Base-by-base conservation (phyloP, 2,797 vertebrate species). In the Phylloscopus collybita region DNA sequence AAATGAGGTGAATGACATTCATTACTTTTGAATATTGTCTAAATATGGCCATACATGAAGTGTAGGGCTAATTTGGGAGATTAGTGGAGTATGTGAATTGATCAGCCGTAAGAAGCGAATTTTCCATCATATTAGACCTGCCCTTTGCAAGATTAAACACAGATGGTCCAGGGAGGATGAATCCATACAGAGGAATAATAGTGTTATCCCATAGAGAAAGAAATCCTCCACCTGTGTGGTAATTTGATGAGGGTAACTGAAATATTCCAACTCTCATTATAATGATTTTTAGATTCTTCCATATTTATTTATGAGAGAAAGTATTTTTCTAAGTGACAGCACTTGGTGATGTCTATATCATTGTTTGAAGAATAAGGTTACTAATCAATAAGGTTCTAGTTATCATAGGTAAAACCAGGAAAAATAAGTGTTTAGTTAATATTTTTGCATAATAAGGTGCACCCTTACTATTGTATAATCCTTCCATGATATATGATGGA, bases 71-170 rank as follows among this genome's bases (percentile, higher is more conserved):
- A 10, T 73, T 87, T 88, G 71, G 53, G 49, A 73, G 61, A 53
- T 23, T 78, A 22, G 49, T 83, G 59, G 16, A 83, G 81, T 83
- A 36, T 73, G 83, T 47, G 67, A 71, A 90, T 49, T 93, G 80
- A 88, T 62, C 26, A 72, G 32, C 72, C 45, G 32, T 83, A 79
- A 56, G 34, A 92, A 92, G 90, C 92, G 6, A 76, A 95, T 97
- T 97, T 95, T 95, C 84, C 64, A 56, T 90, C 5, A 0, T 62
- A 92, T 87, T 94, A 89, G 71, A 69, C 60, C 56, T 87, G 29
- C 62, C 20, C 21, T 96, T 96, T 83, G 57, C 29, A 60, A 78
- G 83, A 94, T 96, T 89, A 94, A 96, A 95, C 25, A 92, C 82
- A 96, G 57, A 92, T 93, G 80, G 80, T 71, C 15, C 81, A 69